Conservation (phyloP, 2,888 invertebrate species). For the Gastracanthus pulcherrimus region DNA sequence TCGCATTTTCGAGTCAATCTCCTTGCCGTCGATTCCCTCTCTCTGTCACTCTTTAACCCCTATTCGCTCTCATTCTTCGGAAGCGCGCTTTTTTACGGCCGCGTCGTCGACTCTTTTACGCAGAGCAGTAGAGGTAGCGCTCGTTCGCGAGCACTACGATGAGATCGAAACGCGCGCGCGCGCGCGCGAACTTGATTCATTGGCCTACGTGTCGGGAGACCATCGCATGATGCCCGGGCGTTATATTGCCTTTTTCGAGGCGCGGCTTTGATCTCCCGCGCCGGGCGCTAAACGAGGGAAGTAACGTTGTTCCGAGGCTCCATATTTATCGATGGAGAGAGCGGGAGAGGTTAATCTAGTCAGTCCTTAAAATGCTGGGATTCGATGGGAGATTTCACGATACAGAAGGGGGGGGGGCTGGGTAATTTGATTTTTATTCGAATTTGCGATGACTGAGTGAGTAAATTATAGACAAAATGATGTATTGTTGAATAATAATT, state of each 20-base stretch:
- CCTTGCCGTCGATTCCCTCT: background rate
- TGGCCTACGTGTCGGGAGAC: slow-evolving; percentile 1
- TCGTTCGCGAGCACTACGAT: background rate
- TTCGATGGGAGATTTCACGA: background rate
- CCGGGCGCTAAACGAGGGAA: background rate
- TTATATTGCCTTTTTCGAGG: slow-evolving; percentile 30
- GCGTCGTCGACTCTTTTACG: slow-evolving; percentile 18
- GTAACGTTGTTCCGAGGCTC: slow-evolving; percentile 18
- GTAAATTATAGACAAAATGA: too few species aligned
- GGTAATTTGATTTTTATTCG: slow-evolving; percentile 21
- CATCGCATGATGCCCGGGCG: background rate
- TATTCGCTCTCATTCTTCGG: background rate
- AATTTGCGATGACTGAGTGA: too few species aligned
- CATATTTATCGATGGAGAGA: slow-evolving; percentile 12
- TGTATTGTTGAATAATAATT: too few species aligned
- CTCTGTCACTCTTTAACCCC: too few species aligned
- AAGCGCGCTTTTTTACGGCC: background rate
- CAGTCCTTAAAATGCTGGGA: background rate
- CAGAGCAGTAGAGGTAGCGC: too few species aligned
- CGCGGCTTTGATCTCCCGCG: slow-evolving; percentile 16
- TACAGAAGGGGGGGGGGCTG: too few species aligned
- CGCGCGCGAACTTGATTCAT: slow-evolving; percentile 26
- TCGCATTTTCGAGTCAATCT: slow-evolving; percentile 32
- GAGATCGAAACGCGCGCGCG: background rate
- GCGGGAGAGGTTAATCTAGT: slow-evolving; percentile 2